Evolutionary conservation across 2,113 vertebrate species (phyloP).

Genomic region (Tichodroma muraria): DNA sequence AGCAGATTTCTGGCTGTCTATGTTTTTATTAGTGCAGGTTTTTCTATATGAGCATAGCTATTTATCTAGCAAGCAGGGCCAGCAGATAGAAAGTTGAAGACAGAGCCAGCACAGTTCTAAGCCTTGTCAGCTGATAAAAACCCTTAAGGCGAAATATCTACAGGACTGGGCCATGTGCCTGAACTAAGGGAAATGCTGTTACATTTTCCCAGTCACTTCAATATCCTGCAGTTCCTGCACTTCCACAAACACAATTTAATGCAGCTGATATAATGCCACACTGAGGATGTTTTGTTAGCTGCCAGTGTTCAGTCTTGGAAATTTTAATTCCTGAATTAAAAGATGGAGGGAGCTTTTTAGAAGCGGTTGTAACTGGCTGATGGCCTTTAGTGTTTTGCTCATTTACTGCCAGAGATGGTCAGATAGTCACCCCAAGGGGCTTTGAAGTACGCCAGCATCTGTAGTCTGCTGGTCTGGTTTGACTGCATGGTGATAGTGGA

Average conservation of each 20-base stretch:
- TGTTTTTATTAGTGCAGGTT: constrained; percentile 53
- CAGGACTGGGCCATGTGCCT: constrained; percentile 16
- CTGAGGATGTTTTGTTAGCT: background rate
- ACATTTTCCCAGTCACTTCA: constrained; percentile 8
- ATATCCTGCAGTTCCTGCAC: background rate
- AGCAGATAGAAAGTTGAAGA: constrained; percentile 40
- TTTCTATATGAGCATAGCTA: constrained; percentile 35
- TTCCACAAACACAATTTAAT: background rate
- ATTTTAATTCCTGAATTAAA: background rate
- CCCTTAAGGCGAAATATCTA: background rate
- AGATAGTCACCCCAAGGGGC: background rate
- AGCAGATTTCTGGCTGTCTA: constrained; percentile 56
- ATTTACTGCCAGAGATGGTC: background rate
- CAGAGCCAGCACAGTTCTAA: constrained; percentile 25
- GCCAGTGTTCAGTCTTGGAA: background rate
- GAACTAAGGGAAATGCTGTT: background rate
- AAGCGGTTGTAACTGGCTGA: background rate
- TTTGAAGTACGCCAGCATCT: background rate
- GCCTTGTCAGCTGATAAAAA: constrained; percentile 19
- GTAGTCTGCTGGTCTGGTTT: background rate
- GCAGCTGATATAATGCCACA: background rate
- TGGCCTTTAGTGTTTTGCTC: background rate
- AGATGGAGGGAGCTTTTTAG: background rate
- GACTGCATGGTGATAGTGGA: background rate
- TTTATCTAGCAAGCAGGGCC: constrained; percentile 47